A percentile compares a stretch with the other conserved stretches of the same genome.
Evolutionary conservation across 2,113 vertebrate genomes (phyloP).

Genomic region (Ictidomys tridecemlineatus): DNA sequence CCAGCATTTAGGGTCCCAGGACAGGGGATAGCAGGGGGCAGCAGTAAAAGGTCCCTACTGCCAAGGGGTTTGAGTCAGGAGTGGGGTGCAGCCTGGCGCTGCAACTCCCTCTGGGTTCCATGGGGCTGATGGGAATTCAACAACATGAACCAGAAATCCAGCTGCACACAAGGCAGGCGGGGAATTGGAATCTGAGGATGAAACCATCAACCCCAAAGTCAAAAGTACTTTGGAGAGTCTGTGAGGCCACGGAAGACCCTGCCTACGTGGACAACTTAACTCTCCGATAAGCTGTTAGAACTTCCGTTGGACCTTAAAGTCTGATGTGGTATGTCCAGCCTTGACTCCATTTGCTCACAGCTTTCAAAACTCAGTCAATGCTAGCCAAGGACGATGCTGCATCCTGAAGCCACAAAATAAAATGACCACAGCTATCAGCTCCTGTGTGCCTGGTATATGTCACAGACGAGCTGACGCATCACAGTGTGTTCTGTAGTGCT

Average conservation of each 20-base stretch:
- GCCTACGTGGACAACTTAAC: fast-evolving
- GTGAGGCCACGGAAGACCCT: background rate
- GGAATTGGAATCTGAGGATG: background rate
- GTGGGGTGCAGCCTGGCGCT: fast-evolving
- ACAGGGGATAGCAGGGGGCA: background rate
- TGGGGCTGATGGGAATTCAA: background rate
- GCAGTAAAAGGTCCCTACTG: background rate
- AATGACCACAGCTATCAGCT: background rate
- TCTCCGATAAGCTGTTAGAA: background rate
- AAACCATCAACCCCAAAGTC: background rate
- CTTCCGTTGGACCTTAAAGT: background rate
- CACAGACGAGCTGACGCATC: too few species aligned
- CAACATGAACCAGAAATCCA: background rate
- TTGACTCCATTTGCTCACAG: background rate
- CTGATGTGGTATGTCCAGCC: background rate
- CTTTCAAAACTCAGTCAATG: background rate
- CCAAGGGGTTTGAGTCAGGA: background rate
- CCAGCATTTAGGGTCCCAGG: background rate
- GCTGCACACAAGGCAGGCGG: background rate
- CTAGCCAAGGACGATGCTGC: background rate
- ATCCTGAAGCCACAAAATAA: background rate
- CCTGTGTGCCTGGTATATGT: too few species aligned
- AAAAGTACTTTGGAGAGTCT: background rate
- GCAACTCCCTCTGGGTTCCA: background rate
- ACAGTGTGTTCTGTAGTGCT: too few species aligned